phyloP scores from a whole-genome alignment of 2,888 invertebrate species.

The Gymnoscelis rufifasciata region DNA sequence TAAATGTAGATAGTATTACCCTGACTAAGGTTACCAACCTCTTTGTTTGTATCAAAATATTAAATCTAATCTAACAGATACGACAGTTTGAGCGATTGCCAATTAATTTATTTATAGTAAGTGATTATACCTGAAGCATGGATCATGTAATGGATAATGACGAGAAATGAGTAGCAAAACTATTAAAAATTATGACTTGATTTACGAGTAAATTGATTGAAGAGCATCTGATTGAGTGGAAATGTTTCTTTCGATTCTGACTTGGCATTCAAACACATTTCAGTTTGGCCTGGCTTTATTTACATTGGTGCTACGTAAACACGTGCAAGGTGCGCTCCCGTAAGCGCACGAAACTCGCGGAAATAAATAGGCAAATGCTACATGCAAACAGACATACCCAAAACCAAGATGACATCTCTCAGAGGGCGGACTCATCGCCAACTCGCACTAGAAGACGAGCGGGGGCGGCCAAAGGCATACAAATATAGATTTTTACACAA shows the following conservation, averaged over 20 bases:
- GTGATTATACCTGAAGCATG: background rate
- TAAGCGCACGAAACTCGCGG: conserved; percentile 30
- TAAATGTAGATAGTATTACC: too few species aligned
- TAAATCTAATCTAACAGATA: conserved; percentile 44
- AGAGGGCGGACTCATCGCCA: conserved; percentile 53
- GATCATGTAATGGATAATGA: background rate
- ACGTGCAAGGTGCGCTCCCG: conserved; percentile 19
- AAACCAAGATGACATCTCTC: conserved; percentile 62
- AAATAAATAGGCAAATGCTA: conserved; percentile 19
- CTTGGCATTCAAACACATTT: conserved; percentile 5
- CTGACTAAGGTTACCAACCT: too few species aligned
- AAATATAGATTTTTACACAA: conserved; percentile 39
- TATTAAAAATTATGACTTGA: background rate
- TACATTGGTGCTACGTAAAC: conserved; percentile 15
- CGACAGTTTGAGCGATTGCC: conserved; percentile 49
- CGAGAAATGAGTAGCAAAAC: background rate
- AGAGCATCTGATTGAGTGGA: background rate
- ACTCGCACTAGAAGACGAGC: conserved; percentile 42
- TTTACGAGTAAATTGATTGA: background rate
- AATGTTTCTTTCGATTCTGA: background rate
- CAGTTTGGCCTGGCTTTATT: conserved; percentile 3
- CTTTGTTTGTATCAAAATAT: too few species aligned
- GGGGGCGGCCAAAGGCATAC: conserved; percentile 40
- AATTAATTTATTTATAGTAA: conserved; percentile 30
- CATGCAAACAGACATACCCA: conserved; percentile 59